Percentiles rank a stretch among this genome's conserved stretches.
These are phyloP conservation scores for Manis pentadactyla DNA, from an alignment of 2,797 vertebrate genomes.

Conservation along the genomic window DNA sequence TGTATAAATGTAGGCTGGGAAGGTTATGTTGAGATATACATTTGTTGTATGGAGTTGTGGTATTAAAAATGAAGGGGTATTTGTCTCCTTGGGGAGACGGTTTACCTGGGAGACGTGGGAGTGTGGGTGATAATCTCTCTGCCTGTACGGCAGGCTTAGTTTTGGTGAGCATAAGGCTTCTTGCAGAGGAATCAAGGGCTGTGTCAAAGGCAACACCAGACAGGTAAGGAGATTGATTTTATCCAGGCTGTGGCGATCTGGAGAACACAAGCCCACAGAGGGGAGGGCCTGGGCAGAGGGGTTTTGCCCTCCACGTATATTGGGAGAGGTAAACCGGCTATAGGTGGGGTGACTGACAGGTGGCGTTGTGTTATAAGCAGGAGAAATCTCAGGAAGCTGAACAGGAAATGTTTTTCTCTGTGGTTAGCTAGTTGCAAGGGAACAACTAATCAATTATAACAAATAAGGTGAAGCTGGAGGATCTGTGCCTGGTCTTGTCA, in stretches of 20 bases:
- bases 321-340: not conserved
- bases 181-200: not conserved
- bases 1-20: not conserved
- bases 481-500: not conserved
- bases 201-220: not conserved
- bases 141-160: not conserved
- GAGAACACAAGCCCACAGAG: not conserved
- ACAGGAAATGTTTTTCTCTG: constrained; percentile 6
- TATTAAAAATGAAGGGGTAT: not conserved
- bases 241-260: not conserved
- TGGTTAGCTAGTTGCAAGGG: not conserved
- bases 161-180: not conserved
- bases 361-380: not conserved
- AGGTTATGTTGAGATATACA: not conserved
- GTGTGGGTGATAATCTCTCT: not conserved
- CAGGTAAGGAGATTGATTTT: not conserved
- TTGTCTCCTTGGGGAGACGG: not conserved
- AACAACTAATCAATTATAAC: not conserved
- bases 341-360: not conserved
- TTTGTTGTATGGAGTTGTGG: not conserved
- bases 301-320: not conserved
- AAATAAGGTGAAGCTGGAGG: not conserved
- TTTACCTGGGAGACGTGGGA: not conserved
- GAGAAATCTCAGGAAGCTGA: not conserved
- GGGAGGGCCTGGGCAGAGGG: no score